phyloP scores from a whole-genome alignment of 1,140 invertebrate genomes.

The Drosophila parabipectinata region DNA sequence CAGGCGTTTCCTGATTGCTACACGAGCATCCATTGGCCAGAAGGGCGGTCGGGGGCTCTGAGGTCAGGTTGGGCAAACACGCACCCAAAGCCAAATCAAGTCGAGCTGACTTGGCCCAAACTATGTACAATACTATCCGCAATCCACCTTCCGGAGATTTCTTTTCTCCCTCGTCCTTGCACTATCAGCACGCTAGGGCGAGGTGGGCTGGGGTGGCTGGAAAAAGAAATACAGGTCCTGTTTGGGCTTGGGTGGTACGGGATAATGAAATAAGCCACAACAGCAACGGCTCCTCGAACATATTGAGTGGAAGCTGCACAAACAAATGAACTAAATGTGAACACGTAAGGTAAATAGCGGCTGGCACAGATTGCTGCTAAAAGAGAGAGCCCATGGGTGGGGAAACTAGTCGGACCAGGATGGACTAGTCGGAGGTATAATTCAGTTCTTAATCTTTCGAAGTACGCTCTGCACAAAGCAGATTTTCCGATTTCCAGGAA shows the following conservation, averaged over 20 bases:
- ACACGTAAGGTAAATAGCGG: slow-evolving; percentile 72
- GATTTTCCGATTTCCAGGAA: background rate
- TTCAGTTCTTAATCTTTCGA: slow-evolving; percentile 24
- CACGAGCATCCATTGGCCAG: slow-evolving; percentile 17
- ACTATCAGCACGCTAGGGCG: slow-evolving; percentile 38
- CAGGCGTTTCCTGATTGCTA: slow-evolving; percentile 56
- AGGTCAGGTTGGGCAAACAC: slow-evolving; percentile 56
- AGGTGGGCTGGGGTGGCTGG: background rate
- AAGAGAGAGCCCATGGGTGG: slow-evolving; percentile 1
- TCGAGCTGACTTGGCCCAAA: slow-evolving; percentile 47
- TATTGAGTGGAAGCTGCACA: slow-evolving; percentile 59
- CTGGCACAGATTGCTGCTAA: slow-evolving; percentile 17
- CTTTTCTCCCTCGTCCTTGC: slow-evolving; percentile 33
- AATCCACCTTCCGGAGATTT: slow-evolving; percentile 28
- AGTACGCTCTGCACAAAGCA: background rate
- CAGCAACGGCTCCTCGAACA: slow-evolving; percentile 49
- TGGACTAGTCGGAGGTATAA: slow-evolving; percentile 1
- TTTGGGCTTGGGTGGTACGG: slow-evolving; percentile 33
- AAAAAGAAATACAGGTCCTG: slow-evolving; percentile 32
- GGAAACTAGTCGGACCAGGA: no score
- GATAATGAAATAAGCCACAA: slow-evolving; percentile 59
- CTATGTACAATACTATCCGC: slow-evolving; percentile 19
- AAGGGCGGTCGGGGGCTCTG: slow-evolving; percentile 10
- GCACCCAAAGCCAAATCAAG: slow-evolving; percentile 58
- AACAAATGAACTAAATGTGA: slow-evolving; percentile 74